Evolutionary conservation across 2,797 vertebrate genomes (phyloP), one percentile per base, ranked within the genome.

Genomic region (Semotilus atromaculatus): DNA sequence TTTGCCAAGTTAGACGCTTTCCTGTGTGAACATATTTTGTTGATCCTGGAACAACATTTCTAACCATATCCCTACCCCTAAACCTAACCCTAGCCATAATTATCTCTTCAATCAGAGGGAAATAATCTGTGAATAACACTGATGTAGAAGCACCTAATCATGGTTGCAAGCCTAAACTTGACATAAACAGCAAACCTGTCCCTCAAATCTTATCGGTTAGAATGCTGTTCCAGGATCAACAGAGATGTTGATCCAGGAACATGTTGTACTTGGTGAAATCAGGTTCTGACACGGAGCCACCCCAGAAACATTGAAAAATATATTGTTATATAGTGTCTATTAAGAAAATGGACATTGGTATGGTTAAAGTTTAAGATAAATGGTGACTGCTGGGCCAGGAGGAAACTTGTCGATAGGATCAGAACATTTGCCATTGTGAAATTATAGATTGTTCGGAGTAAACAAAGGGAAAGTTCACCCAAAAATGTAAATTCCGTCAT

Each of bases 291-390:
- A 26, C 26, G 23, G 10, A 60, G 23, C 55, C n/a, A 23, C 18
- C 11, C 7, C 11, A 31, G 29, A 73, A 51, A 29, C 3, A 13
- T 13, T 53, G 38, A 21, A 78, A 84, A 43, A 34, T 40, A 58
- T 29, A 29, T 60, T 45, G 4, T 58, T 31, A 14, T 40, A 48
- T 34, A 71, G 51, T 36, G 9, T 82, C 60, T 71, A 84, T 86
- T 55, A 87, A 68, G 48, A 73, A 86, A 71, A 90, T 71, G 21
- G 81, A 86, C 85, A 74, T 72, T 48, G 26, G 70, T 83, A 81
- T 83, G 81, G n/a, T 88, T 14, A 81, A 62, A 48, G 31, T 68
- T 86, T 75, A 19, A 43, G 77, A 38, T 84, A 71, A 79, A 38
- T 66, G 62, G 40, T 75, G 71, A 83, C 72, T 71, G 75, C 67